Conservation (phyloP, 2,888 invertebrate genomes). For the Leucozona laternaria region DNA sequence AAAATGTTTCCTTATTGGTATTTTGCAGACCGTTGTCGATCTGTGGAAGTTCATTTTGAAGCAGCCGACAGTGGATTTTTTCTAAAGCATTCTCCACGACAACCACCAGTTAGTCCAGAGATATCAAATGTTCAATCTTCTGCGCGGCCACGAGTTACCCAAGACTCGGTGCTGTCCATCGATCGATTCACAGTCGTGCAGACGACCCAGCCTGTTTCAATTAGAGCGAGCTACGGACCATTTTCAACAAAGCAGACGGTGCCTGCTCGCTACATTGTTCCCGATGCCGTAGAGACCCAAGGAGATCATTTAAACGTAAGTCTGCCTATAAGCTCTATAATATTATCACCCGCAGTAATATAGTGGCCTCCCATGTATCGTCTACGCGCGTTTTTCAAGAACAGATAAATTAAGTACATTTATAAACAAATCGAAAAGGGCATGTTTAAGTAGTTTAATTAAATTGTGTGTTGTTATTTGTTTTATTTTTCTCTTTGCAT, state of each 20-base stretch:
- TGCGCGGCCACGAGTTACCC: slow-evolving; percentile 79
- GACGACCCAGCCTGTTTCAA: slow-evolving; percentile 94
- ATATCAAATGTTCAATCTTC: slow-evolving; percentile 80
- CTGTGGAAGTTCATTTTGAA: slow-evolving; percentile 95
- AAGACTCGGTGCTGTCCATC: slow-evolving; percentile 90
- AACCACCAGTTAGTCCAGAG: slow-evolving; percentile 85
- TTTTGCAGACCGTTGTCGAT: slow-evolving; percentile 87
- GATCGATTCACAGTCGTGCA: slow-evolving; percentile 96
- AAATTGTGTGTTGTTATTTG: slow-evolving; percentile 46
- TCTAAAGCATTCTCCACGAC: slow-evolving; percentile 91
- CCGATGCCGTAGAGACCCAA: slow-evolving; percentile 90
- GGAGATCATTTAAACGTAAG: slow-evolving; percentile 82
- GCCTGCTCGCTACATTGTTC: slow-evolving; percentile 93
- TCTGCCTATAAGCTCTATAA: slow-evolving; percentile 70
- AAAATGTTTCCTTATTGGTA: slow-evolving; percentile 29
- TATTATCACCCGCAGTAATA: slow-evolving; percentile 2
- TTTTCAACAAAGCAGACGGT: slow-evolving; percentile 98
- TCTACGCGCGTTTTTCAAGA: background rate
- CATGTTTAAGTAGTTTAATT: slow-evolving; percentile 55
- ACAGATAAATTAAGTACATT: slow-evolving; percentile 34
- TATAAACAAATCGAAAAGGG: slow-evolving; percentile 42
- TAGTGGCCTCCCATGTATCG: background rate
- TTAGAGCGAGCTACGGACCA: slow-evolving; percentile 96
- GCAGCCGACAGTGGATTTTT: slow-evolving; percentile 96
- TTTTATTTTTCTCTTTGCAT: background rate